Percentiles rank a stretch among this genome's conserved stretches.
Evolutionary conservation across 2,113 vertebrate species (phyloP).

Genomic region (cattle (Bos taurus)): ARS-UCD2.0 NC_037329.1:122265001-122265500

Average conservation of each 20-base stretch:
- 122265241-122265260: background rate
- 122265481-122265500: background rate
- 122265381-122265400: background rate
- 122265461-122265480: background rate
- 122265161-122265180: background rate
- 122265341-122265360: background rate
- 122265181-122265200: background rate
- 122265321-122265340: background rate
- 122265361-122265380: background rate
- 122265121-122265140: background rate
- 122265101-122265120: background rate
- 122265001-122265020: background rate
- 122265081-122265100: background rate
- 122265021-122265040: background rate
- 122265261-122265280: background rate
- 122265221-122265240: background rate
- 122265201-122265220: background rate
- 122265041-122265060: background rate
- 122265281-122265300: background rate
- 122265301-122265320: background rate
- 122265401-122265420: background rate
- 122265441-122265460: background rate
- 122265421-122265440: background rate
- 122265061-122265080: background rate
- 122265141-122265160: background rate